Base-by-base conservation (phyloP, 2,797 vertebrate species). In the Meriones psammophilus region DNA sequence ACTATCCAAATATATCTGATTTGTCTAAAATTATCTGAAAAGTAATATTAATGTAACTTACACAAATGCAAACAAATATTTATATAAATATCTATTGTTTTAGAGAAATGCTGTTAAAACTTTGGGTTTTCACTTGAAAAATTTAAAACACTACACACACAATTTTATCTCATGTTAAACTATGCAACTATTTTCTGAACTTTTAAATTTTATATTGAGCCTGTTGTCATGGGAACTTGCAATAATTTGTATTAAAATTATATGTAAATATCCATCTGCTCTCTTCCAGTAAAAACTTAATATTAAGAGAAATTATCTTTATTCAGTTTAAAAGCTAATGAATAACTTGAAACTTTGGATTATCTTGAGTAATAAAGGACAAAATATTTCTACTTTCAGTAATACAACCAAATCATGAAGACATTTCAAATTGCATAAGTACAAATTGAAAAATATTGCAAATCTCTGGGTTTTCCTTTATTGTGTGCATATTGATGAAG, bases 181-280 rank as follows among this genome's bases (percentile, higher is more conserved):
- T 60, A 87, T 89, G 28, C 30, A 83, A 8, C 3, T 76, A 83
- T 77, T 5, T 36, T 8, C 7, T 77, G 88, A 71, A 80, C 33
- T 89, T 95, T 95, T 76, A 85, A 74, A 68, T 95, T 94, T 94
- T 80, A 42, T 60, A 71, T 39, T 90, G 36, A 96, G 78, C 69
- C 80, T 90, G 62, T 90, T 94, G 7, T 74, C 50, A 74, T 95
- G 85, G 62, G 56, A 96, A 96, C 58, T 78, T 96, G 33, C 4
- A 89, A 81, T 88, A 1, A 85, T 95, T 96, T 95, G 95, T 96
- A 97, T 95, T 97, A 81, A 96, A 95, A 94, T 96, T 12, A 83
- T 79, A 97, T 97, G 85, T 58, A 97, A 97, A 97, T 93, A 83
- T 5, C 36, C 81, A 97, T 95, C 77, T 97, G 92, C 1, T 96